Conservation (phyloP, 2,888 invertebrate species). For the Seira musarum region DNA sequence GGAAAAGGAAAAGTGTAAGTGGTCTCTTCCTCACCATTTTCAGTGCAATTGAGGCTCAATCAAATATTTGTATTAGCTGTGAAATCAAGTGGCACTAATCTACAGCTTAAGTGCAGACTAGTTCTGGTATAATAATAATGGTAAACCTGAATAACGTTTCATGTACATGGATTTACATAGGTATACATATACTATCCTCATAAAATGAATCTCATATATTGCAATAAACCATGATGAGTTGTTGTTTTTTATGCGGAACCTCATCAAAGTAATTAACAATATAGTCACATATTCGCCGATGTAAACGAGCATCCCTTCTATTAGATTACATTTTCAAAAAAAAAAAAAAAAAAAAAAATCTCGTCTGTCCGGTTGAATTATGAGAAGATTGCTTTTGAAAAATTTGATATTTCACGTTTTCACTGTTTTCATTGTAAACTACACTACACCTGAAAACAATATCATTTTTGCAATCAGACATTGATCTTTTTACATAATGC, state of each 20-base stretch:
- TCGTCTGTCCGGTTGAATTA: constrained; percentile 42
- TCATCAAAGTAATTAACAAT: constrained; percentile 17
- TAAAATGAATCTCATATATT: not conserved
- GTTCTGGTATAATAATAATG: not conserved
- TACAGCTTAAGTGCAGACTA: not conserved
- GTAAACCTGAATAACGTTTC: not conserved
- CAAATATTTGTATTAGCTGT: not conserved
- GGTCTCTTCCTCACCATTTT: no score
- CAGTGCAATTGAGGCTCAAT: not conserved
- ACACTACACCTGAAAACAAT: constrained; percentile 20
- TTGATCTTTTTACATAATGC: constrained; percentile 46
- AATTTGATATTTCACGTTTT: not conserved
- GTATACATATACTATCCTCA: not conserved
- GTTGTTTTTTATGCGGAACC: not conserved
- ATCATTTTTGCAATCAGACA: constrained; percentile 20
- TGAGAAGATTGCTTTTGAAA: constrained; percentile 24
- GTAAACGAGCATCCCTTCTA: no score
- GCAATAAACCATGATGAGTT: not conserved
- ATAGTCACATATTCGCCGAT: constrained; percentile 1
- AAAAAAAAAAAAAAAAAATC: constrained; percentile 19
- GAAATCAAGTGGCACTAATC: not conserved
- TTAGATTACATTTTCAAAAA: no score
- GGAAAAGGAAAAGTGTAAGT: not conserved
- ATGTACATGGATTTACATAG: not conserved
- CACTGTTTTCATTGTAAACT: constrained; percentile 1